These are phyloP conservation scores for Pseudolycoriella hygida DNA, from an alignment of 2,888 invertebrate species.

Conservation along the genomic window DNA sequence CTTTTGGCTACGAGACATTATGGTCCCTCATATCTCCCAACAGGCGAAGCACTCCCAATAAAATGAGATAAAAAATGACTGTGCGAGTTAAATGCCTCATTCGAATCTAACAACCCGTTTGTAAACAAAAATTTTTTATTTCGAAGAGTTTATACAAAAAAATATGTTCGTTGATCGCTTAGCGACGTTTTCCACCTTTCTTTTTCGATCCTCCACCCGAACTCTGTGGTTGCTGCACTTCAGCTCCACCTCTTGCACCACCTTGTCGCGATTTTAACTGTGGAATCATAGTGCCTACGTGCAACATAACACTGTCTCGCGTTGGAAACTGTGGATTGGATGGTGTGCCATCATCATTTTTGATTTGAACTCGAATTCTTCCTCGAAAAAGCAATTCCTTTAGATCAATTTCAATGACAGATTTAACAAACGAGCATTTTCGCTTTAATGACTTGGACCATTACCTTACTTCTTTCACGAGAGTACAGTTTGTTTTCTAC, in stretches of 20 bases:
- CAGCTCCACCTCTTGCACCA: slow-evolving; percentile 15
- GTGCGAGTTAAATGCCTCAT: too few relatives aligned
- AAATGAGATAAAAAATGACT: too few relatives aligned
- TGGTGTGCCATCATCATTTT: slow-evolving; percentile 71
- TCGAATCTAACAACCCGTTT: too few relatives aligned
- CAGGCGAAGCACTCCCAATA: too few relatives aligned
- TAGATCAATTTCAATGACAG: not conserved
- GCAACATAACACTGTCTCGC: slow-evolving; percentile 58
- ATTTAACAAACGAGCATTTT: too few relatives aligned
- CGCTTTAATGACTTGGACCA: too few relatives aligned
- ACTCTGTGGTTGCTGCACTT: slow-evolving; percentile 11
- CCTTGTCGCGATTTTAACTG: slow-evolving; percentile 66
- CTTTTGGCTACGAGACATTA: too few relatives aligned
- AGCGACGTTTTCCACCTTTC: slow-evolving; percentile 24
- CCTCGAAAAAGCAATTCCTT: slow-evolving; percentile 68
- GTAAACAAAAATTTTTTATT: too few relatives aligned
- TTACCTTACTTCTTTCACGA: slow-evolving; percentile 68
- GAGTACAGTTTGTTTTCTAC: slow-evolving; percentile 88
- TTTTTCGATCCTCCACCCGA: slow-evolving; percentile 20
- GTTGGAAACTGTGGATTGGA: slow-evolving; percentile 51
- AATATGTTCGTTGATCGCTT: not conserved
- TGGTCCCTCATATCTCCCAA: too few relatives aligned
- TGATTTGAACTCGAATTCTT: slow-evolving; percentile 80
- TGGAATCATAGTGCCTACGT: slow-evolving; percentile 72
- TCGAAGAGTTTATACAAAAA: too few relatives aligned